A percentile compares a stretch with the other conserved stretches of the same genome.
Evolutionary conservation across 1,140 invertebrate species (phyloP).

Genomic region (Catajapyx aquilonaris): DNA sequence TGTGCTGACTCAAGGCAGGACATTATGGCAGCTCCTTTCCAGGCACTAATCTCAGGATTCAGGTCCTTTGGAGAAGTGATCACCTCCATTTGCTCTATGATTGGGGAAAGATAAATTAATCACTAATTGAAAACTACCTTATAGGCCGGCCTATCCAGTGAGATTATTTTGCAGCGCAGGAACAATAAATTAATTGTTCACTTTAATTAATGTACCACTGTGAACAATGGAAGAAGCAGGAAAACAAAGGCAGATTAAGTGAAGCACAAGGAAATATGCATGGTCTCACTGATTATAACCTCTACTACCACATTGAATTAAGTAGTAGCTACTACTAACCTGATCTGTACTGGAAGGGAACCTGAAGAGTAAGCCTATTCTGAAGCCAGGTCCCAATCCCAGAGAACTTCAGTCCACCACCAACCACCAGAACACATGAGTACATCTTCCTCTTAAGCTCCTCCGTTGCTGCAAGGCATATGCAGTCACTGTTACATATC

Average conservation of each 20-base stretch:
- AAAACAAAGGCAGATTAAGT: no score
- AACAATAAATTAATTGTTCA: no score
- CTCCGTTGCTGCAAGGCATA: slow-evolving; percentile 41
- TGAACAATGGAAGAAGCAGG: no score
- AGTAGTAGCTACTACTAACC: slow-evolving; percentile 18
- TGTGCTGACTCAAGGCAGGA: slow-evolving; percentile 78
- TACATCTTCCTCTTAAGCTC: slow-evolving; percentile 90
- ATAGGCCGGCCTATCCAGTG: no score
- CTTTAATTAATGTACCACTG: no score
- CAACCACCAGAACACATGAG: slow-evolving; percentile 74
- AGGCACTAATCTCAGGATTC: slow-evolving; percentile 66
- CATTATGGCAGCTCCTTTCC: slow-evolving; percentile 88
- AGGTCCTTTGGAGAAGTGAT: slow-evolving; percentile 70
- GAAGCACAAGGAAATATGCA: no score
- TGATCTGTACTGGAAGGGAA: slow-evolving; percentile 51
- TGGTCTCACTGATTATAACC: no score
- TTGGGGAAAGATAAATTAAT: background rate
- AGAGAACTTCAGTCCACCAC: slow-evolving; percentile 70
- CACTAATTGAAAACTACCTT: no score
- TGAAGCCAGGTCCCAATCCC: slow-evolving; percentile 75
- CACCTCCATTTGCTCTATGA: slow-evolving; percentile 52
- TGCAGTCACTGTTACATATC: no score
- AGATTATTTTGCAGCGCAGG: no score
- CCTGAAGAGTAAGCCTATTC: slow-evolving; percentile 61
- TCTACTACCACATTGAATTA: background rate